A percentile compares a stretch with the other conserved stretches of the same genome.
Evolutionary conservation across 2,888 invertebrate genomes (phyloP).

Genomic region (Stramonita haemastoma): DNA sequence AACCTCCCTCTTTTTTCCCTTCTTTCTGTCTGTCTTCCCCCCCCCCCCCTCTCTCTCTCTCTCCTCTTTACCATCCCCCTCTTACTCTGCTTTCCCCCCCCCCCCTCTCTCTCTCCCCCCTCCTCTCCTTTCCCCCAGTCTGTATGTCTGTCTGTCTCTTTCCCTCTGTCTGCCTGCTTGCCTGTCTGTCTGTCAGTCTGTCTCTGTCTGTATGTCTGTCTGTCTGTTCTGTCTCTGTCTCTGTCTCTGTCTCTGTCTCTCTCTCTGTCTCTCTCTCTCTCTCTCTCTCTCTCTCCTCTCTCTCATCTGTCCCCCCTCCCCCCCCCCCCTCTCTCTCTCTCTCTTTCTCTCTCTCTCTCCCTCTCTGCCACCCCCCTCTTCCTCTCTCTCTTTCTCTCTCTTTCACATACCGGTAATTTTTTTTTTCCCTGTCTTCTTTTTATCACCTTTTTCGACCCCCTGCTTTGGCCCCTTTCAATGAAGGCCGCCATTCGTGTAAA

Average conservation of each 20-base stretch:
- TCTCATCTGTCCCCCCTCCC: neutral
- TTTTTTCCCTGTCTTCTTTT: neutral
- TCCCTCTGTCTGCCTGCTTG: neutral
- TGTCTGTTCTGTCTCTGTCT: neutral
- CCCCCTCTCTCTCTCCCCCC: too few relatives aligned
- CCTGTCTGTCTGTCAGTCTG: neutral
- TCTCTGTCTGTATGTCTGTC: conserved; percentile 7
- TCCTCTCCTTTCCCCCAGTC: neutral
- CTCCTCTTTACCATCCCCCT: neutral
- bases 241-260: conserved; percentile 11
- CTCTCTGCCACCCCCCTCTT: neutral
- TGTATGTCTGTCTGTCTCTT: too few relatives aligned
- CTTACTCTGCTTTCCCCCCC: neutral
- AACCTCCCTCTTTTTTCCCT: neutral
- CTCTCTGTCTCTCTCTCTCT: conserved; percentile 14
- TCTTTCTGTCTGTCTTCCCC: neutral
- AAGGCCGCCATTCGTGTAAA: conserved; percentile 27
- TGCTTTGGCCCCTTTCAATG: conserved; percentile 1
- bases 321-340: neutral
- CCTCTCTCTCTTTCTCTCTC: neutral
- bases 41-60: neutral
- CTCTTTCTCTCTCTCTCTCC: conserved; percentile 8
- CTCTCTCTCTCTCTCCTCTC: neutral
- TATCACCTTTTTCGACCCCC: conserved; percentile 16
- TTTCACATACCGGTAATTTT: neutral